These are phyloP conservation scores for Trichosurus vulpecula DNA, from an alignment of 2,797 vertebrate genomes.

Conservation along the genomic window DNA sequence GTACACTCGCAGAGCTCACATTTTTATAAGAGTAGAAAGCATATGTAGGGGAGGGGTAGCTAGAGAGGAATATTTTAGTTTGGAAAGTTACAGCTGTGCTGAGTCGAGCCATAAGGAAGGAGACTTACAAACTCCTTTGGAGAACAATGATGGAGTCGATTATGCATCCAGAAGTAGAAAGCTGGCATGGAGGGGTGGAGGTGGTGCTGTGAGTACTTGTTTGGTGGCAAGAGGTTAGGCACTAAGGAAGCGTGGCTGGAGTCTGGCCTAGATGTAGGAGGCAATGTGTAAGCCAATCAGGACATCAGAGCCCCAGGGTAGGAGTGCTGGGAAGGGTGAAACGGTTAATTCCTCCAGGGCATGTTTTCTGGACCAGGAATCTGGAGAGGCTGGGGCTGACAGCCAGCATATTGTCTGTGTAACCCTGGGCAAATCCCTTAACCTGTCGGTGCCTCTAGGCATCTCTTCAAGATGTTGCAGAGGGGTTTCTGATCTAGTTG, in stretches of 20 bases:
- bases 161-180: not conserved
- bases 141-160: not conserved
- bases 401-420: not conserved
- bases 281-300: not conserved
- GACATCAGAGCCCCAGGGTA: not conserved
- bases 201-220: not conserved
- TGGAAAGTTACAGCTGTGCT: not conserved
- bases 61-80: not conserved
- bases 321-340: not conserved
- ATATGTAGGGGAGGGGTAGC: not conserved
- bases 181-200: not conserved
- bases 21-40: not conserved
- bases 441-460: not conserved
- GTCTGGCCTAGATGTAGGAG: not conserved
- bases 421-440: not conserved
- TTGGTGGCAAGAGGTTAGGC: not conserved
- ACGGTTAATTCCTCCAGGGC: not conserved
- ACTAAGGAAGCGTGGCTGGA: not conserved
- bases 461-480: not conserved
- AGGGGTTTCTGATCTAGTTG: not conserved
- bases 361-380: not conserved
- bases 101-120: not conserved
- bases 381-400: not conserved
- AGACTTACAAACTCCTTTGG: not conserved
- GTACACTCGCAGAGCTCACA: not conserved